Evolutionary conservation across 2,888 invertebrate species (phyloP), one percentile per base, ranked within the genome.

Genomic region (Metopia argyrocephala): DNA sequence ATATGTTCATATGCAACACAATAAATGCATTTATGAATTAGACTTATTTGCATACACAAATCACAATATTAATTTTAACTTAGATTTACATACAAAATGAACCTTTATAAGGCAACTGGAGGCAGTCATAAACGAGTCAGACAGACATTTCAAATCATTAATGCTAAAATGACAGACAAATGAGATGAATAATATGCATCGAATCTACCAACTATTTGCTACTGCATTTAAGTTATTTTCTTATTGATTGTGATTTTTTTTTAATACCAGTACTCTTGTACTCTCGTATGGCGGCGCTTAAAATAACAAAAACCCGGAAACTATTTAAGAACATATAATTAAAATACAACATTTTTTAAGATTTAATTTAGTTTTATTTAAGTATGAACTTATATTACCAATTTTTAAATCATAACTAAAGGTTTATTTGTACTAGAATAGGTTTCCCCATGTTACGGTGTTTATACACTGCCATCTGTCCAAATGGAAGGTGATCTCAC

Each of bases 21-120:
- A 12, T 9, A 38, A 15, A 38, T n/a, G n/a, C n/a, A n/a, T n/a
- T n/a, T n/a, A n/a, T n/a, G 15, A 61, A 46, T 38, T 74, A 38
- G 38, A 65, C 69, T 59, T 73, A 76, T 80, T 80, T 76, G 69
- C 76, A 80, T 80, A 69, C 76, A 65, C 76, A 80, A 76, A 76
- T 76, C 73, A 73, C 76, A 76, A 64, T 76, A 73, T 80, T 76
- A 76, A 73, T 76, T 80, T 71, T 59, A 68, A 80, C 71, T 57
- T 50, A 57, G 66, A 79, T 79, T 73, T 76, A 69, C 76, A 76
- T 80, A 65, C 54, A 73, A 76, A 76, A 76, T 80, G 68, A 69
- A 65, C 25, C 68, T 62, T 38, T 76, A 69, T 62, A 76, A 62
- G 62, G 62, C 76, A 76, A 76, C 18, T 69, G 56, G n/a, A 59